Evolutionary conservation across 1,140 invertebrate genomes (phyloP).

Genomic region (Holcopasites calliopsidis): DNA sequence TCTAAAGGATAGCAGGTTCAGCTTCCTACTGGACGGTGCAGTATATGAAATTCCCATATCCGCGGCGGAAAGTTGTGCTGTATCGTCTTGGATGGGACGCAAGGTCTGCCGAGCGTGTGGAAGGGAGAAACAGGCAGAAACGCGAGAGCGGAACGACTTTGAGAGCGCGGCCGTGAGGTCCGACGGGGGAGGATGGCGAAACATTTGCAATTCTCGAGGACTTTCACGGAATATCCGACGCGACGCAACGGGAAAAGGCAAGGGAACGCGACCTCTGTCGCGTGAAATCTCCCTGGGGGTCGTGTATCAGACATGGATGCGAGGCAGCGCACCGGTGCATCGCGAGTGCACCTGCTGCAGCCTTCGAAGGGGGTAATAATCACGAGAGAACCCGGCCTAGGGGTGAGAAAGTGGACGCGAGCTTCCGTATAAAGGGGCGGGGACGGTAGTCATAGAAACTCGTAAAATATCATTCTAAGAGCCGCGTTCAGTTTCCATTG

Average conservation of each 20-base stretch:
- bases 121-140: neutral
- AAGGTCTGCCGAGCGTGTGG: neutral
- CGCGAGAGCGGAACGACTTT: neutral
- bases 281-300: constrained; percentile 60
- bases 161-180: neutral
- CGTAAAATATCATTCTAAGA: too few species aligned
- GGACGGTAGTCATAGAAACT: too few species aligned
- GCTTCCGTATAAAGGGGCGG: neutral
- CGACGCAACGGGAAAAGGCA: constrained; percentile 34
- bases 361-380: constrained; percentile 49
- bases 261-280: constrained; percentile 51
- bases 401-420: neutral
- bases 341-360: constrained; percentile 18
- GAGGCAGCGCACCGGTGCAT: constrained; percentile 7
- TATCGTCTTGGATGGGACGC: constrained; percentile 31
- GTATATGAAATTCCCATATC: constrained; percentile 75
- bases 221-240: constrained; percentile 60
- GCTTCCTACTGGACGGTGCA: too few species aligned
- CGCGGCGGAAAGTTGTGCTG: constrained; percentile 66
- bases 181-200: constrained; percentile 37
- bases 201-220: constrained; percentile 75
- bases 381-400: neutral
- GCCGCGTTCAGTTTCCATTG: neutral
- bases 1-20: neutral
- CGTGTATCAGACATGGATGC: constrained; percentile 53